Percentiles rank a stretch among this genome's conserved stretches.
phyloP scores from a whole-genome alignment of 2,113 vertebrate species.

The Boleophthalmus pectinirostris region DNA sequence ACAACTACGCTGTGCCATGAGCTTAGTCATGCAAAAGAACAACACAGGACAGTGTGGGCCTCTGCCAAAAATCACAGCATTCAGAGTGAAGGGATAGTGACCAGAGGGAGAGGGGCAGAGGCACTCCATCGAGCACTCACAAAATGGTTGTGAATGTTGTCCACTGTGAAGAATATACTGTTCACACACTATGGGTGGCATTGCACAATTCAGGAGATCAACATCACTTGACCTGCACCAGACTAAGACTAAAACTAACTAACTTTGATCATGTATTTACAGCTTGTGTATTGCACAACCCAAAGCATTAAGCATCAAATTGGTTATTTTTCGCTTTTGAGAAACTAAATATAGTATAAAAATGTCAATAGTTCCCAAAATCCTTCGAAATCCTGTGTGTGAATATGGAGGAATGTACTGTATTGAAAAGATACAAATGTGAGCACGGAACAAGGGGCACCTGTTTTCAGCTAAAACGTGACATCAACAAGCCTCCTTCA shows the following conservation, averaged over 20 bases:
- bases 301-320: background rate
- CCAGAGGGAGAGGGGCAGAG: background rate
- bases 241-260: background rate
- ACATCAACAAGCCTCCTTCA: constrained; percentile 23
- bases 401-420: background rate
- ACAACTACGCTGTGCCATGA: constrained; percentile 37
- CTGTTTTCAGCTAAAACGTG: constrained; percentile 40
- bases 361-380: background rate
- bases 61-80: constrained; percentile 41
- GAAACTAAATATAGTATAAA: background rate
- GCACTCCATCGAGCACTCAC: background rate
- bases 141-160: background rate
- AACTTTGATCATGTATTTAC: constrained; percentile 7
- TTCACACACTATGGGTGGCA: background rate
- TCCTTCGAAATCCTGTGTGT: too few relatives aligned
- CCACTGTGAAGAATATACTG: background rate
- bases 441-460: constrained; percentile 20
- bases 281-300: constrained; percentile 22
- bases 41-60: constrained; percentile 53
- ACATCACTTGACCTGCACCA: constrained; percentile 1
- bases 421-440: background rate
- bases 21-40: constrained; percentile 73
- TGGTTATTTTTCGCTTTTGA: background rate
- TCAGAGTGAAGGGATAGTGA: constrained; percentile 1
- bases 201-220: background rate